Evolutionary conservation across 2,888 invertebrate species (phyloP).

Genomic region (Altica lythri): DNA sequence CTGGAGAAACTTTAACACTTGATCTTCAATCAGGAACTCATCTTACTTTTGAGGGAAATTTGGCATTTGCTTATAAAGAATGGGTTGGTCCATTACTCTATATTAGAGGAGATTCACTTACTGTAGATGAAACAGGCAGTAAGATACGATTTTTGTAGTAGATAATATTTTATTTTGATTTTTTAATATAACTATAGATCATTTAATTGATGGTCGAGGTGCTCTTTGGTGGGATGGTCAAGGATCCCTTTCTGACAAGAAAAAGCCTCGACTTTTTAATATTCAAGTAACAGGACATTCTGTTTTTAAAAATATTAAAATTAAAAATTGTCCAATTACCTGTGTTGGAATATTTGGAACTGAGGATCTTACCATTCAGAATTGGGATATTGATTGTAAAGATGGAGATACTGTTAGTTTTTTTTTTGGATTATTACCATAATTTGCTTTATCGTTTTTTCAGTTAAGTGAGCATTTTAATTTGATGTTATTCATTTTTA

Average conservation of each 20-base stretch:
- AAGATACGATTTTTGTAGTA: neutral
- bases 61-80: constrained; percentile 21
- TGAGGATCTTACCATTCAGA: neutral
- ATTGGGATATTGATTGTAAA: constrained; percentile 10
- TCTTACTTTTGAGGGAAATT: constrained; percentile 30
- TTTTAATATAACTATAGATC: neutral
- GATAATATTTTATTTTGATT: neutral
- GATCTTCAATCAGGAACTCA: constrained; percentile 27
- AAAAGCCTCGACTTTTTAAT: constrained; percentile 6
- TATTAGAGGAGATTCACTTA: constrained; percentile 29
- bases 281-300: constrained; percentile 3
- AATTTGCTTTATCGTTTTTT: neutral
- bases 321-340: constrained; percentile 11
- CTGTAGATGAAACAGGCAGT: constrained; percentile 28
- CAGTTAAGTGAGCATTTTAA: neutral
- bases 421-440: neutral
- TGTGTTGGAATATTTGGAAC: neutral
- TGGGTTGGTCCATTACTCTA: constrained; percentile 33
- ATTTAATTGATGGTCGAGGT: constrained; percentile 2
- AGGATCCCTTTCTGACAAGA: constrained; percentile 8
- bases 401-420: neutral
- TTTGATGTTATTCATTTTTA: neutral
- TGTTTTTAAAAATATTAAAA: constrained; percentile 14
- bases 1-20: constrained; percentile 27
- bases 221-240: constrained; percentile 3